A percentile compares a stretch with the other conserved stretches of the same genome.
These are phyloP conservation scores for Dryoscopus gambensis DNA, from an alignment of 2,113 vertebrate genomes.

Conservation along the genomic window DNA sequence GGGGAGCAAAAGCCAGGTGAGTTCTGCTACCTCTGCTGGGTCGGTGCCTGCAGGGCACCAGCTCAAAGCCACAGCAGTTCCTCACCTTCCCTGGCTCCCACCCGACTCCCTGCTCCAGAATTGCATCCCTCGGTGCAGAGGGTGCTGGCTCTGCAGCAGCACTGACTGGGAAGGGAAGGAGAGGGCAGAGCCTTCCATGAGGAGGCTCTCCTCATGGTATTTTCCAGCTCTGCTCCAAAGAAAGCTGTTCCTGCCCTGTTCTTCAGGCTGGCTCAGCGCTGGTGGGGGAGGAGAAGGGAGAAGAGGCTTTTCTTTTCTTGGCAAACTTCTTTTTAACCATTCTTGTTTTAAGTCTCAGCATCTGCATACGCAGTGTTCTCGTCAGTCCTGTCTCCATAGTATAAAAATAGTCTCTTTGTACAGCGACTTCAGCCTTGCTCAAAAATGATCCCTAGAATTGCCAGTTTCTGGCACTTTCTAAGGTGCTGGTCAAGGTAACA, in stretches of 20 bases:
- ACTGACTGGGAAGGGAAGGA: background rate
- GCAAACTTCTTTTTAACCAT: conserved; percentile 25
- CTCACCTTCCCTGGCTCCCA: background rate
- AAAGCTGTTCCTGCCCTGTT: background rate
- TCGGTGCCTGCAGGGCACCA: background rate
- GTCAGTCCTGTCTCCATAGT: background rate
- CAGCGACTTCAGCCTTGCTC: background rate
- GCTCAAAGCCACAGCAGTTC: background rate
- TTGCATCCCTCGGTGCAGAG: fast-evolving
- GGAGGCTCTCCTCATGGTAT: background rate
- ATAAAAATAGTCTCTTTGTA: conserved; percentile 36
- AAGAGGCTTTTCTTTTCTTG: background rate
- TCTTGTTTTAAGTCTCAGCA: conserved; percentile 4
- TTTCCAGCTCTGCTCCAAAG: background rate
- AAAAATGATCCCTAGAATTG: background rate
- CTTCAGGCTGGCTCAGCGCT: background rate
- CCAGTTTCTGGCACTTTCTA: background rate
- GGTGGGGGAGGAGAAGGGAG: background rate
- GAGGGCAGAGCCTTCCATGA: background rate
- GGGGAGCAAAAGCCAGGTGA: background rate
- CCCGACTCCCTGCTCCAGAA: fast-evolving
- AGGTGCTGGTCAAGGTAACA: background rate
- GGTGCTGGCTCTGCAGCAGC: background rate
- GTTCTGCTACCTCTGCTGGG: background rate
- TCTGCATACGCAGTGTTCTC: conserved; percentile 22